Conservation (phyloP, 2,113 vertebrate species). For the Onychostruthus taczanowskii region DNA sequence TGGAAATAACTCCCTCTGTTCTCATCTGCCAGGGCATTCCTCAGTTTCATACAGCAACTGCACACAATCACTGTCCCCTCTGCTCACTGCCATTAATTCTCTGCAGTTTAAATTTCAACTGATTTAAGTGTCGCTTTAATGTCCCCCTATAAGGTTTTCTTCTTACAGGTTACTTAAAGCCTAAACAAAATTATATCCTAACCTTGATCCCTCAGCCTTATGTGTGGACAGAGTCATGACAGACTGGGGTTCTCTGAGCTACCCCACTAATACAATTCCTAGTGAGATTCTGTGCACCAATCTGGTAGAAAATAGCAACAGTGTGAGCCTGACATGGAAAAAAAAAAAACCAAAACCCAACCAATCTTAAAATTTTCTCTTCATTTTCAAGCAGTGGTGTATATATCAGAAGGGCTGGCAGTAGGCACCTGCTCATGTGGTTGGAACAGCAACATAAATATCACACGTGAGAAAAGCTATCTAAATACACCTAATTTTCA, state of each 20-base stretch:
- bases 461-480: neutral
- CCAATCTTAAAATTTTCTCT: neutral
- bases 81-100: neutral
- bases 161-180: neutral
- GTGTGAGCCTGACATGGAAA: neutral
- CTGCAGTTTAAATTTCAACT: neutral
- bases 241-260: neutral
- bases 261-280: neutral
- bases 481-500: neutral
- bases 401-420: neutral
- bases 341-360: neutral
- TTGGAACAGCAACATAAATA: neutral
- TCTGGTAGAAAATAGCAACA: neutral
- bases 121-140: neutral
- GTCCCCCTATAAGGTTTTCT: neutral
- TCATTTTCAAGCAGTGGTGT: neutral
- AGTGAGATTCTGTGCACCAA: neutral
- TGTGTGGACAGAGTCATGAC: accelerated
- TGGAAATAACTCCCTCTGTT: neutral
- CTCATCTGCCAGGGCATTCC: neutral
- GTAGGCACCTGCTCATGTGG: neutral
- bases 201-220: neutral
- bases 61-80: neutral
- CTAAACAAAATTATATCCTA: neutral
- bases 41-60: neutral